Evolutionary conservation across 37 sponge, comb jelly and placozoan genomes (phyloP).

Genomic region (Theonella swinhoei): DNA sequence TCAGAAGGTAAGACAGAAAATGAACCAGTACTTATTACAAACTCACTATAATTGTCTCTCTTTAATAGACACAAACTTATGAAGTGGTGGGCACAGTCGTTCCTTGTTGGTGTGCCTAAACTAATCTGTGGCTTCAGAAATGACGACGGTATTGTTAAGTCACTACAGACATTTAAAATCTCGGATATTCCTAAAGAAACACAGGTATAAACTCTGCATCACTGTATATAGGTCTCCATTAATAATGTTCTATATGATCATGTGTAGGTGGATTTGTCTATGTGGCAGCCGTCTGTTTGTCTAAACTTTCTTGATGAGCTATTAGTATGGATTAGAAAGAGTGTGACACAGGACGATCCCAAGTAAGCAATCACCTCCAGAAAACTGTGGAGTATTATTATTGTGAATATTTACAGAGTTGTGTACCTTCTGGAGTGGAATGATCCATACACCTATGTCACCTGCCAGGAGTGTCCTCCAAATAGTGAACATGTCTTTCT

Average conservation of each 20-base stretch:
- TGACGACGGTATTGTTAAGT: conserved; percentile 76
- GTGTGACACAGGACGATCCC: conserved; percentile 61
- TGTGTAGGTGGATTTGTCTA: conserved; percentile 33
- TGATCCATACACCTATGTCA: conserved; percentile 60
- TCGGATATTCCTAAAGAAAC: conserved; percentile 71
- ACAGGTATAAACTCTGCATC: conserved; percentile 38
- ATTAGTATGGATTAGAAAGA: conserved; percentile 75
- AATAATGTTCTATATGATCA: background rate
- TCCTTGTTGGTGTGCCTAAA: conserved; percentile 79
- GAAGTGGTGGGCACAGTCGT: conserved; percentile 93
- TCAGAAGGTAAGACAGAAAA: conserved; percentile 71
- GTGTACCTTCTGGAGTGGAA: conserved; percentile 76
- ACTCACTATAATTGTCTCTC: background rate
- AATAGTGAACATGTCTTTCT: conserved; percentile 56
- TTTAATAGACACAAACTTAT: conserved; percentile 70
- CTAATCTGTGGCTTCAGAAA: conserved; percentile 87
- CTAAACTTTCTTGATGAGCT: conserved; percentile 82
- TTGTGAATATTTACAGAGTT: conserved; percentile 60
- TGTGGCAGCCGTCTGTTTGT: conserved; percentile 87
- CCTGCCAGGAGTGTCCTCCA: conserved; percentile 29
- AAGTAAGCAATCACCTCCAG: conserved; percentile 28
- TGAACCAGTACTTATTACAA: background rate
- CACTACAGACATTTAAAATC: conserved; percentile 73
- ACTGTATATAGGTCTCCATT: conserved; percentile 1
- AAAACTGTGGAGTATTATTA: too few species aligned